phyloP scores from a whole-genome alignment of 2,888 invertebrate genomes.

The Tenthredo scrophulariae region DNA sequence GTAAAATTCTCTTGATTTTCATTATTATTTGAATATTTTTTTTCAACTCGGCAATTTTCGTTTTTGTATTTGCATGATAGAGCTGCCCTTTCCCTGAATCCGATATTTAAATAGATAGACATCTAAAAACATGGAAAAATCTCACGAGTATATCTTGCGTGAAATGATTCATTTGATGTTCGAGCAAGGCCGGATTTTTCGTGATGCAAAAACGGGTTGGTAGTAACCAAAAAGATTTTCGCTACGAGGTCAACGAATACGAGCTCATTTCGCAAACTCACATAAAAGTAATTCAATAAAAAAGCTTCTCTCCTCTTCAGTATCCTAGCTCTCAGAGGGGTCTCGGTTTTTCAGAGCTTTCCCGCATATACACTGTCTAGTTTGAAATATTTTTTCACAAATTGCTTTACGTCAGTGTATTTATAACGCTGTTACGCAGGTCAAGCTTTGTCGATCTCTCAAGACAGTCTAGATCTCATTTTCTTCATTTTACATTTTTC shows the following conservation, averaged over 20 bases:
- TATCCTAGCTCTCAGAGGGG: background rate
- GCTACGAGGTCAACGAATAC: constrained; percentile 31
- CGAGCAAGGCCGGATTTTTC: background rate
- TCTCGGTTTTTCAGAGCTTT: background rate
- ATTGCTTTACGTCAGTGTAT: background rate
- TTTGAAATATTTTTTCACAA: background rate
- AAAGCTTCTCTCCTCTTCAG: background rate
- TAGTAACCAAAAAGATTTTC: background rate
- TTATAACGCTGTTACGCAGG: background rate
- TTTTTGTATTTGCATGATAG: background rate
- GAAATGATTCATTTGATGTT: constrained; percentile 1
- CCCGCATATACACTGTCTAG: background rate
- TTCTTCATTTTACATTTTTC: background rate
- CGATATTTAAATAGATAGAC: background rate
- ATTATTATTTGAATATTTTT: background rate
- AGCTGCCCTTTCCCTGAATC: background rate
- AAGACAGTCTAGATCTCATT: background rate
- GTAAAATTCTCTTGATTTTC: background rate
- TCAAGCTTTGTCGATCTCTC: background rate
- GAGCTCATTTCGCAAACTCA: constrained; percentile 31
- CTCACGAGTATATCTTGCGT: background rate
- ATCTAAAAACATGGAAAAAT: background rate
- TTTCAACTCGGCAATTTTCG: background rate
- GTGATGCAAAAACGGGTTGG: background rate
- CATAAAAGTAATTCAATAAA: constrained; percentile 48